These are phyloP conservation scores for Netelia inedita DNA, from an alignment of 2,888 invertebrate genomes.

Conservation along the genomic window DNA sequence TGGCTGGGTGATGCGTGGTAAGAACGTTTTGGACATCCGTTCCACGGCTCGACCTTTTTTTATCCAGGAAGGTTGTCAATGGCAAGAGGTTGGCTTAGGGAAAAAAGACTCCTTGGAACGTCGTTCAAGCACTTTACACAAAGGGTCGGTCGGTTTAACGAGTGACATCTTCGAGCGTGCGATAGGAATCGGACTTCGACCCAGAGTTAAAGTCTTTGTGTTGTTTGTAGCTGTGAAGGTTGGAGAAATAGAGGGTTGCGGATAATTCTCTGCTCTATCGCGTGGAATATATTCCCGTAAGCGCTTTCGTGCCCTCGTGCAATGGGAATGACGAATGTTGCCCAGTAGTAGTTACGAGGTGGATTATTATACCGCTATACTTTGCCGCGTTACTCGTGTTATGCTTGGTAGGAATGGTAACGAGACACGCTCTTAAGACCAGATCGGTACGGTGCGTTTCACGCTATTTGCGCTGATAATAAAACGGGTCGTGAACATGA, in stretches of 20 bases:
- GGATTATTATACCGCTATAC: conserved; percentile 35
- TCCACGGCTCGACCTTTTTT: background rate
- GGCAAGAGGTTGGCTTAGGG: background rate
- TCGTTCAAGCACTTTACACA: too few species aligned
- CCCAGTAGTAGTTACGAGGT: conserved; percentile 1
- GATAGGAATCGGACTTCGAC: conserved; percentile 26
- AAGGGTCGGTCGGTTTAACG: conserved; percentile 3
- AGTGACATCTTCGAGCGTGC: conserved; percentile 5
- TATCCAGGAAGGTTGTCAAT: background rate
- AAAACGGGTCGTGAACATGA: conserved; percentile 54
- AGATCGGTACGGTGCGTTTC: conserved; percentile 16
- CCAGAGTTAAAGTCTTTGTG: background rate
- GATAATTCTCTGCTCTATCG: conserved; percentile 32
- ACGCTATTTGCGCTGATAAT: conserved; percentile 54
- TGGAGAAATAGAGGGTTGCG: background rate
- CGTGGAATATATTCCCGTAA: conserved; percentile 36
- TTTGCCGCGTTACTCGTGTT: conserved; percentile 34
- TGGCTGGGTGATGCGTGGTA: background rate
- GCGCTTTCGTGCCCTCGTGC: conserved; percentile 34
- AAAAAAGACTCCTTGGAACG: background rate
- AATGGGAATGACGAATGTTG: conserved; percentile 54
- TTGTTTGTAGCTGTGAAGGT: background rate
- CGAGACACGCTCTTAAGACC: conserved; percentile 47
- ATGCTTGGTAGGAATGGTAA: conserved; percentile 43
- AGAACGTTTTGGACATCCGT: background rate